Evolutionary conservation across 2,113 vertebrate species (phyloP).

Genomic region (Heteronetta atricapilla): DNA sequence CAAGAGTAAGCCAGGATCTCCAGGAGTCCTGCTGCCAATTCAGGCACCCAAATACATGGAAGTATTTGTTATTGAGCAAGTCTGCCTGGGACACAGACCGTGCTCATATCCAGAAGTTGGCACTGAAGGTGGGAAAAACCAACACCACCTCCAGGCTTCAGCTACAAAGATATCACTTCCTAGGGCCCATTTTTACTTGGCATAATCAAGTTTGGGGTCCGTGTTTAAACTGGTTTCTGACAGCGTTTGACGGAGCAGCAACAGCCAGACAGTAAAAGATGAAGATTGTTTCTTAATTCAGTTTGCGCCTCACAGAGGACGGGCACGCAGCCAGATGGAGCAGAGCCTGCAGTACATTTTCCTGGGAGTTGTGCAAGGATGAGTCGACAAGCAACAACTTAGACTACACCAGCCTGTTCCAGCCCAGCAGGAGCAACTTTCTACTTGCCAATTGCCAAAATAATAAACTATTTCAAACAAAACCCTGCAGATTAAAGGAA

Average conservation of each 20-base stretch:
- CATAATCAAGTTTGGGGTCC: neutral
- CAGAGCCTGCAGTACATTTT: constrained; percentile 28
- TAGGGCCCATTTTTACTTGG: neutral
- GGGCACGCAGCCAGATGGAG: constrained; percentile 36
- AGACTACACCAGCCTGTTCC: constrained; percentile 1
- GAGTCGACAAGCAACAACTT: constrained; percentile 42
- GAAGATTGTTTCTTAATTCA: constrained; percentile 36
- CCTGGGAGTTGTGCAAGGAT: constrained; percentile 21
- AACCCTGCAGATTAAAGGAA: neutral
- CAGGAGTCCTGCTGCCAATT: neutral
- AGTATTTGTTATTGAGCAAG: neutral
- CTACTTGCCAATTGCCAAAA: neutral
- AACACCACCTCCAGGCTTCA: neutral
- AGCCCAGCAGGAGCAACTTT: constrained; percentile 8
- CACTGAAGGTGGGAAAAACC: neutral
- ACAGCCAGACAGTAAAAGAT: constrained; percentile 14
- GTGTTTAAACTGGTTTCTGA: neutral
- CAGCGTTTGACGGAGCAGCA: neutral
- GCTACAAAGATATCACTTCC: neutral
- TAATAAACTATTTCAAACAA: neutral
- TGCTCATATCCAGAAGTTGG: neutral
- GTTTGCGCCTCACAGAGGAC: neutral
- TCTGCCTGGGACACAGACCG: neutral
- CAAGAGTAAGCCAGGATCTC: neutral
- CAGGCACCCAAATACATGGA: neutral